Conservation (phyloP, 2,113 vertebrate species). For the Arothron firmamentum region DNA sequence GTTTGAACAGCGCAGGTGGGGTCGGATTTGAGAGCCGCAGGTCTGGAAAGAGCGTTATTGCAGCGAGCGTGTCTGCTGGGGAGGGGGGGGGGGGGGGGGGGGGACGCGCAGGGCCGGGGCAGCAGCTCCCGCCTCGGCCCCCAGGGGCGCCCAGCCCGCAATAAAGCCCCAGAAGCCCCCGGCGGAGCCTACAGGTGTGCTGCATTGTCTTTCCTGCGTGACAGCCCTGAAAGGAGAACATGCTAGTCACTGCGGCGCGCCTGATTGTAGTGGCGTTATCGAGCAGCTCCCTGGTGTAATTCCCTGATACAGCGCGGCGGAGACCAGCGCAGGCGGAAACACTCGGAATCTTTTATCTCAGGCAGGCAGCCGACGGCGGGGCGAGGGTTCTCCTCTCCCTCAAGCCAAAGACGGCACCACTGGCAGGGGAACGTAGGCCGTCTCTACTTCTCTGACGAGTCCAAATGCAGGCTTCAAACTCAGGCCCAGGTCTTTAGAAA, state of each 20-base stretch:
- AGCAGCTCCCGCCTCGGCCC: slow-evolving; percentile 52
- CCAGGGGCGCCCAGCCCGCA: slow-evolving; percentile 59
- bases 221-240: slow-evolving; percentile 72
- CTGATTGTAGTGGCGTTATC: slow-evolving; percentile 78
- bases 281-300: slow-evolving; percentile 74
- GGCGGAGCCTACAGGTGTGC: slow-evolving; percentile 69
- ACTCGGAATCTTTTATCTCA: slow-evolving; percentile 75
- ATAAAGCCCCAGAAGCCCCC: slow-evolving; percentile 68
- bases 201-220: slow-evolving; percentile 71
- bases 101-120: slow-evolving; percentile 25
- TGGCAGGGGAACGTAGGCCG: slow-evolving; percentile 39
- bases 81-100: slow-evolving; percentile 18
- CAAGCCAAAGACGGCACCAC: slow-evolving; percentile 63
- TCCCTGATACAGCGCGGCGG: slow-evolving; percentile 61
- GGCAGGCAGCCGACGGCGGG: slow-evolving; percentile 64
- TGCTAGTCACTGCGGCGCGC: slow-evolving; percentile 71
- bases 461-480: slow-evolving; percentile 29
- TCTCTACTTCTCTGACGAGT: slow-evolving; percentile 25
- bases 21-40: too few species aligned
- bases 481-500: slow-evolving; percentile 14
- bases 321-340: slow-evolving; percentile 57
- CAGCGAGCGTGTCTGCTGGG: slow-evolving; percentile 3
- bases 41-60: slow-evolving; percentile 2
- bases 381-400: slow-evolving; percentile 68
- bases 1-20: background rate